Conservation (phyloP, 2,888 invertebrate genomes). For the Drosophila maculinotata region DNA sequence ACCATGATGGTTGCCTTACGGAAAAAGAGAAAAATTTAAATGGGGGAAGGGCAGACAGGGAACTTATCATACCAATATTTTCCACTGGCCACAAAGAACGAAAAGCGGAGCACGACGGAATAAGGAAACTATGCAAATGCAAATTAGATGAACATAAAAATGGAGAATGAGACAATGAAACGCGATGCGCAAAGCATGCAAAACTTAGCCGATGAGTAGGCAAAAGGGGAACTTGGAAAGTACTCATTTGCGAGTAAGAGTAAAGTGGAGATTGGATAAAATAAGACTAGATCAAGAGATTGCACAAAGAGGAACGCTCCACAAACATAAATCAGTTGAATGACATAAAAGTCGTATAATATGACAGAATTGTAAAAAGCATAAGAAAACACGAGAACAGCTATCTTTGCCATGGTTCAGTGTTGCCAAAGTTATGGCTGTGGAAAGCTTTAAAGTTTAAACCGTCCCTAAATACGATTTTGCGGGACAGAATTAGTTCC, state of each 20-base stretch:
- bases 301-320: constrained; percentile 8
- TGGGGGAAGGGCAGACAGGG: constrained; percentile 5
- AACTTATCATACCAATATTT: constrained; percentile 68
- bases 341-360: constrained; percentile 8
- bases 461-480: no score
- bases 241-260: constrained; percentile 11
- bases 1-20: constrained; percentile 45
- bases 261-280: constrained; percentile 25
- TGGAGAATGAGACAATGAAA: constrained; percentile 52
- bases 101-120: constrained; percentile 20
- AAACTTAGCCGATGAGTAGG: constrained; percentile 5
- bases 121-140: constrained; percentile 71
- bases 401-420: no score
- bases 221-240: constrained; percentile 1
- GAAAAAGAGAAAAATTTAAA: background rate
- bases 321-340: constrained; percentile 13
- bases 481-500: no score
- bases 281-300: constrained; percentile 21
- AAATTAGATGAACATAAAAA: constrained; percentile 71
- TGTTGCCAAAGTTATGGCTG: no score
- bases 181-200: constrained; percentile 36
- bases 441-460: no score
- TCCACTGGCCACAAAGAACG: constrained; percentile 49
- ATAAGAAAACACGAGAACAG: constrained; percentile 1
- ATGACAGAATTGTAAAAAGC: background rate